phyloP scores from a whole-genome alignment of 2,797 vertebrate species.

The Lophius americanus region DNA sequence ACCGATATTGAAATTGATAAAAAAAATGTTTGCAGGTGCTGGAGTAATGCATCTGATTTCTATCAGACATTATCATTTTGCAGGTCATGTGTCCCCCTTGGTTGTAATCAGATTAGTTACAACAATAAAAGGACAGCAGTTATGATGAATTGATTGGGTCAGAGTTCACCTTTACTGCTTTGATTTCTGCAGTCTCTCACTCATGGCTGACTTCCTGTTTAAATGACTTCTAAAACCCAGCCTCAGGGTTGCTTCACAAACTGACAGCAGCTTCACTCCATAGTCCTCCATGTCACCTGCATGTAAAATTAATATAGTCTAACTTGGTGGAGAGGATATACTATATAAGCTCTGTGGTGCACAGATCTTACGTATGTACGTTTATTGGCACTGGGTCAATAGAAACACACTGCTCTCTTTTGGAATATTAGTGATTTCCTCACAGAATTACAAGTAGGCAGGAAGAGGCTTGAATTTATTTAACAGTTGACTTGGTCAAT shows the following conservation, averaged over 20 bases:
- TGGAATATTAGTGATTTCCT: conserved; percentile 8
- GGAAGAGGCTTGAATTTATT: conserved; percentile 18
- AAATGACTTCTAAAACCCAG: conserved; percentile 34
- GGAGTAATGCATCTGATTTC: conserved; percentile 21
- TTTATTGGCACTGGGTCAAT: background rate
- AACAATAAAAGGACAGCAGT: conserved; percentile 29
- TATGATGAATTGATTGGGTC: conserved; percentile 37
- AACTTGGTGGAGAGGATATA: background rate
- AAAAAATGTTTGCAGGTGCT: conserved; percentile 10
- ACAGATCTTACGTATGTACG: background rate
- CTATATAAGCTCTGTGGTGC: background rate
- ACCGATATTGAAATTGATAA: conserved; percentile 30
- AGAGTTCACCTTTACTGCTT: conserved; percentile 12
- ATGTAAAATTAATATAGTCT: conserved; percentile 13
- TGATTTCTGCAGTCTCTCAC: background rate
- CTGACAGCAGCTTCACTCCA: conserved; percentile 31
- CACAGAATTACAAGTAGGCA: conserved; percentile 37
- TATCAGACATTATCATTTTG: conserved; percentile 31
- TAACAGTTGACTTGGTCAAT: conserved; percentile 33
- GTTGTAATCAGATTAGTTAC: conserved; percentile 36
- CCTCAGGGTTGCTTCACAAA: conserved; percentile 12
- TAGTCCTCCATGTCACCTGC: conserved; percentile 10
- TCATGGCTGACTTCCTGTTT: conserved; percentile 5
- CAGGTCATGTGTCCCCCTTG: conserved; percentile 13
- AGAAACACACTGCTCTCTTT: background rate